Base-by-base conservation (phyloP, 2,113 vertebrate species). In the Varanus salvator region DNA sequence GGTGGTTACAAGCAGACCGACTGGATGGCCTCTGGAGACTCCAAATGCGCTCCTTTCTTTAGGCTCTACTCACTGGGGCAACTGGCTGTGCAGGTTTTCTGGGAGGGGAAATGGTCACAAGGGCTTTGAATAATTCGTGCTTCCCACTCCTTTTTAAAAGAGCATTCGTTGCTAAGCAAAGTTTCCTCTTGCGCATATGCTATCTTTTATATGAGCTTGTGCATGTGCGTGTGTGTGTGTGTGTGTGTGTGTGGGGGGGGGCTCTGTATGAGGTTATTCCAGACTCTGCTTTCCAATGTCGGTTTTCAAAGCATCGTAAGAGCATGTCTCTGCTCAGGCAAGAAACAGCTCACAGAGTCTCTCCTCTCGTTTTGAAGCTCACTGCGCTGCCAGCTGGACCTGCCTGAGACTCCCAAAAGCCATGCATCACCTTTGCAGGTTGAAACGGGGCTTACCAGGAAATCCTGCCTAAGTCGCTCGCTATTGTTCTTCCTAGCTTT, bases 341-440 rank as follows among this genome's bases (percentile, higher is more conserved):
- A 60, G 66, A 77, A 87, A 87, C 75, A 78, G 6, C 8, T 1
- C 72, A 14, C n/a, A 31, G 23, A n/a, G 44, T 29, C 29, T 4
- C 4, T 6, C 75, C 21, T 3, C 6, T n/a, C 15, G 27, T 25
- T 66, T 8, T 2, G 57, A 69, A 74, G 29, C 7, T 52, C 3
- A 1, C 48, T 2, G 27, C 3, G 3, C n/a, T 64, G 4, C 21
- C 69, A 74, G 50, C 48, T 34, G 48, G 69, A 54, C 15, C 69
- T 54, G 38, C 29, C n/a, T 85, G 72, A 0, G 29, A 68, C 87
- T 15, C 64, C 91, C 91, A 91, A 34, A 91, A 88, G 80, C 86
- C 69, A 82, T 80, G 31, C 86, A 84, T 44, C 75, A 29, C 27
- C 34, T 7, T 86, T 4, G 1, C 3, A 86, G 86, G 84, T n/a